phyloP scores from a whole-genome alignment of 2,113 vertebrate genomes.

The Gadus chalcogrammus region DNA sequence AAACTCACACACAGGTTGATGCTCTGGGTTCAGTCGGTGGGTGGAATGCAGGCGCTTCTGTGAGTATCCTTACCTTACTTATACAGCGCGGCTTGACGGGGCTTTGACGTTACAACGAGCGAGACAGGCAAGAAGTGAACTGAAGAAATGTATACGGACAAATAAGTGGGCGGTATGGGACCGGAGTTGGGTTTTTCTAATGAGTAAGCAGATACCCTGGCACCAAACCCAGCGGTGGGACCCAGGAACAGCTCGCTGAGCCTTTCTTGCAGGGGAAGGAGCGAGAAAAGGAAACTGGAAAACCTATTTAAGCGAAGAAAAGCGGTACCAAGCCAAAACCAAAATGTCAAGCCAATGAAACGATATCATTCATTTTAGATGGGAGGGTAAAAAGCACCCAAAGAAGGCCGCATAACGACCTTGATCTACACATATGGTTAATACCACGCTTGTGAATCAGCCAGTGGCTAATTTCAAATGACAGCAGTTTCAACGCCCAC shows the following conservation, averaged over 20 bases:
- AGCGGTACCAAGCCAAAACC: slow-evolving; percentile 30
- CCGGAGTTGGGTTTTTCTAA: slow-evolving; percentile 32
- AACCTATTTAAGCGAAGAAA: slow-evolving; percentile 27
- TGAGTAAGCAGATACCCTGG: slow-evolving; percentile 51
- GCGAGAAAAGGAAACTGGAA: slow-evolving; percentile 25
- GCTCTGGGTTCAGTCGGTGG: too few relatives aligned
- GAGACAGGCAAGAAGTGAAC: too few relatives aligned
- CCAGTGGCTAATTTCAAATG: slow-evolving; percentile 32
- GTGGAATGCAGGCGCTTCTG: too few relatives aligned
- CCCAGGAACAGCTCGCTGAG: slow-evolving; percentile 40
- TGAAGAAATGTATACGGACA: too few relatives aligned
- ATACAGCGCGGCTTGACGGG: too few relatives aligned
- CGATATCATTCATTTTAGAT: slow-evolving; percentile 35
- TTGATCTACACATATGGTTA: too few relatives aligned
- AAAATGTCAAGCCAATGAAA: slow-evolving; percentile 43
- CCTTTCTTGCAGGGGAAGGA: slow-evolving; percentile 27
- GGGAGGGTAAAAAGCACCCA: slow-evolving; percentile 11
- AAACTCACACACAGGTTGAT: too few relatives aligned
- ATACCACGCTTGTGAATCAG: slow-evolving; percentile 2
- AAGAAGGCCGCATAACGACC: too few relatives aligned
- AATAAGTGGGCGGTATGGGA: slow-evolving; percentile 23
- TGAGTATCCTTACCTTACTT: too few relatives aligned
- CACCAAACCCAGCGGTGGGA: slow-evolving; percentile 21
- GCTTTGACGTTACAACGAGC: too few relatives aligned
- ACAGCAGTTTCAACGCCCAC: slow-evolving; percentile 21